These are phyloP conservation scores for Ardeotis arabs DNA, from an alignment of 2,113 vertebrate genomes.

Conservation along the genomic window DNA sequence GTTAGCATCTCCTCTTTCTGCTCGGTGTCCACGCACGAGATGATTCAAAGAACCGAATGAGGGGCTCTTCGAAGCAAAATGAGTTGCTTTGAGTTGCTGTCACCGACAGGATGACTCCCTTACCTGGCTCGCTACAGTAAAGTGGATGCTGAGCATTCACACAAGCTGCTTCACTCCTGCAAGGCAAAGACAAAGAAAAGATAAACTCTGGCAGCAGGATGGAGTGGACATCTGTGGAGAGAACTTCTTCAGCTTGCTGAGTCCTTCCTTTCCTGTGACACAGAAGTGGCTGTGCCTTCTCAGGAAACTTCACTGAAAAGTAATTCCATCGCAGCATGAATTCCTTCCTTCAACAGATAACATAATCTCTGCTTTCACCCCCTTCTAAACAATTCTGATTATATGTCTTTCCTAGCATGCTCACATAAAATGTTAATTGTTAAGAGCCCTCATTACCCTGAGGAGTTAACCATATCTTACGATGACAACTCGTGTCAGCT, in stretches of 20 bases:
- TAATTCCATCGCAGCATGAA: background rate
- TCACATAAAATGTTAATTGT: constrained; percentile 30
- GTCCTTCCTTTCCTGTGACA: background rate
- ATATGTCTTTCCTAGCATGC: background rate
- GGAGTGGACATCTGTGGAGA: fast-evolving
- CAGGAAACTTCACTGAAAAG: background rate
- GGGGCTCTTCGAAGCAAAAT: background rate
- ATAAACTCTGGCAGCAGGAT: background rate
- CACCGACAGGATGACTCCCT: background rate
- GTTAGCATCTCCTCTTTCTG: background rate
- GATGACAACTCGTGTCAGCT: constrained; percentile 69
- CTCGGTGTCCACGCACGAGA: fast-evolving
- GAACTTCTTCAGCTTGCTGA: background rate
- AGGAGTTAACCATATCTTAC: constrained; percentile 42
- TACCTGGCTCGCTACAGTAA: background rate
- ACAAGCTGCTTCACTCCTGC: background rate
- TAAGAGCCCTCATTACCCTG: background rate
- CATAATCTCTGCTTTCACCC: background rate
- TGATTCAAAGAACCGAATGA: background rate
- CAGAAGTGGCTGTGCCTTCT: background rate
- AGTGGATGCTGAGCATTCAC: fast-evolving
- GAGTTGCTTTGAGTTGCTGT: background rate
- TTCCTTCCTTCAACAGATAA: background rate
- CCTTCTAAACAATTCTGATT: background rate
- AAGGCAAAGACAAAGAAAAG: background rate